Conservation (phyloP, 2,888 invertebrate genomes). For the Germaria angustata region DNA sequence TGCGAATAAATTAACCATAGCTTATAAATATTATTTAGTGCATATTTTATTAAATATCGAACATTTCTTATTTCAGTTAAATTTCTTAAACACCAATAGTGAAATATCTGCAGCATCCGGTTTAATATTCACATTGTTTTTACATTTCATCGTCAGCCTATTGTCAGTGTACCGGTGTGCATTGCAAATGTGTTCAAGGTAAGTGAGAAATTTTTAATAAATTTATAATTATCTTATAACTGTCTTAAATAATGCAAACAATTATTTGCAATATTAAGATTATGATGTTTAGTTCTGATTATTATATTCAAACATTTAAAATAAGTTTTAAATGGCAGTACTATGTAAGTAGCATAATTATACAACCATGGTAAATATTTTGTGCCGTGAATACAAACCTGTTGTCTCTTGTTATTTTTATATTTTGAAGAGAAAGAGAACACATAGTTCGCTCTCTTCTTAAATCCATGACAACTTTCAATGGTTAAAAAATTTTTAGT, state of each 20-base stretch:
- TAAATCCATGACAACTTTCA: conserved; percentile 25
- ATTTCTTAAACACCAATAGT: conserved; percentile 74
- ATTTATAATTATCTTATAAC: background rate
- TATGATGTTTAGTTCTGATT: too few relatives aligned
- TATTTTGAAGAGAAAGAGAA: background rate
- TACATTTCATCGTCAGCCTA: conserved; percentile 79
- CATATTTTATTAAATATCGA: background rate
- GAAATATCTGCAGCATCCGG: conserved; percentile 78
- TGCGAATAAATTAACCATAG: too few relatives aligned
- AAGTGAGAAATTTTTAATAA: conserved; percentile 68
- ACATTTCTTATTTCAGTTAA: conserved; percentile 70
- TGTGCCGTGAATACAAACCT: too few relatives aligned
- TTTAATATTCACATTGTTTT: conserved; percentile 76
- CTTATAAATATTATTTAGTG: too few relatives aligned
- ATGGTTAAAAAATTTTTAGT: conserved; percentile 46
- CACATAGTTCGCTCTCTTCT: conserved; percentile 20
- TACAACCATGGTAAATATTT: conserved; percentile 11
- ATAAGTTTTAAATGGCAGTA: conserved; percentile 35
- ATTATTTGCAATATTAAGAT: background rate
- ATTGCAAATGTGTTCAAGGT: conserved; percentile 78
- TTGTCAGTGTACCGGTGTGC: conserved; percentile 79
- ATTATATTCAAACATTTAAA: too few relatives aligned
- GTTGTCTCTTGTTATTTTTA: background rate
- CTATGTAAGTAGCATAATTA: background rate
- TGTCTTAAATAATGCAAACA: background rate